phyloP scores from a whole-genome alignment of 2,888 invertebrate genomes.

The Melipona beecheii region DNA sequence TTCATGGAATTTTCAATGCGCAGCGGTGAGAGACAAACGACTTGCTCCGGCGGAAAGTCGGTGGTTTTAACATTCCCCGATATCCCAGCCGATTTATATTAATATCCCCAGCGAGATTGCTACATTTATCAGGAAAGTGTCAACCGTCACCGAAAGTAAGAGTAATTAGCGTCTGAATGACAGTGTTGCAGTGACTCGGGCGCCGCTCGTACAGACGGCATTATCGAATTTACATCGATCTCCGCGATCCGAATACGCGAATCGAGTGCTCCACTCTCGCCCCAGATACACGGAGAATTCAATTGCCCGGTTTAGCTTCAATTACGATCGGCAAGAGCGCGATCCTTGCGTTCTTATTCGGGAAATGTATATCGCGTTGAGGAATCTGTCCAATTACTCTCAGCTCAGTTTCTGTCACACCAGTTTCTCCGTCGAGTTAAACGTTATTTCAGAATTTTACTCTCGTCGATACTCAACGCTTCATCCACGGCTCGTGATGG shows the following conservation, averaged over 20 bases:
- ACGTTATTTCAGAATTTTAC: too few relatives aligned
- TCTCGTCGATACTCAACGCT: too few relatives aligned
- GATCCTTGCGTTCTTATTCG: constrained; percentile 48
- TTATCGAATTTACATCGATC: neutral
- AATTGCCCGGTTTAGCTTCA: constrained; percentile 9
- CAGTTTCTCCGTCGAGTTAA: too few relatives aligned
- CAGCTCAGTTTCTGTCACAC: neutral
- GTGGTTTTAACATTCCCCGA: neutral
- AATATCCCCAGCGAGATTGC: neutral
- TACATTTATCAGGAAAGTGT: neutral
- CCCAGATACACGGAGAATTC: constrained; percentile 31
- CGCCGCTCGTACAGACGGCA: neutral
- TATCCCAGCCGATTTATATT: neutral
- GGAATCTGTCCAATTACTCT: neutral
- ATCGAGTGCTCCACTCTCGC: neutral
- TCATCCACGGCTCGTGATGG: too few relatives aligned
- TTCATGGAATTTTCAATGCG: constrained; percentile 69
- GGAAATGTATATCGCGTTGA: constrained; percentile 15
- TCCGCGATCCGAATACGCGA: neutral
- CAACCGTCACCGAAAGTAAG: neutral
- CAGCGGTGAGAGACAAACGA: neutral
- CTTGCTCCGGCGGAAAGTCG: too few relatives aligned
- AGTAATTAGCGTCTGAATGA: neutral
- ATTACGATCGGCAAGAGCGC: neutral
- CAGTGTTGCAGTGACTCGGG: neutral